Conservation (phyloP, 1,140 invertebrate species). For the Vanessa atalanta region DNA sequence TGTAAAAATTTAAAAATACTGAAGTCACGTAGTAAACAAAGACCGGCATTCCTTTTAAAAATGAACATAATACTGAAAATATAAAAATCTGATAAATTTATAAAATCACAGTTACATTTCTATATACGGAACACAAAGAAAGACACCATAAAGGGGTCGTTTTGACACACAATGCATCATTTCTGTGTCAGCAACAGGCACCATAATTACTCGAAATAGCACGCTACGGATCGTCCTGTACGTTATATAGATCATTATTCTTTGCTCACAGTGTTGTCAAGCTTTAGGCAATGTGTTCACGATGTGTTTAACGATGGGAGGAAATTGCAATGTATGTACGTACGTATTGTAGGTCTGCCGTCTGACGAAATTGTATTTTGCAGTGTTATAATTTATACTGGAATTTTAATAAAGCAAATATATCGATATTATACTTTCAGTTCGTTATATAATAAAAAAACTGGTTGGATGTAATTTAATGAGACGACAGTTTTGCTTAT, state of each 20-base stretch:
- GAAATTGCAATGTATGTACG: neutral
- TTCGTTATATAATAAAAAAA: too few relatives aligned
- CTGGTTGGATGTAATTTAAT: too few relatives aligned
- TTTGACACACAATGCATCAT: conserved; percentile 27
- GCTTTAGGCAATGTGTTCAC: neutral
- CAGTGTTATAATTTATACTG: too few relatives aligned
- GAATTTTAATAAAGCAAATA: too few relatives aligned
- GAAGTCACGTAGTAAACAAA: too few relatives aligned
- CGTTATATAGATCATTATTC: conserved; percentile 17
- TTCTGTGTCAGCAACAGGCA: conserved; percentile 13
- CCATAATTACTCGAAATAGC: conserved; percentile 24
- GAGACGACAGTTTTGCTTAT: too few relatives aligned
- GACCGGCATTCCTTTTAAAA: too few relatives aligned
- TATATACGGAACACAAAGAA: conserved; percentile 3
- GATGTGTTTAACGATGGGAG: neutral
- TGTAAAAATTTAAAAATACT: too few relatives aligned
- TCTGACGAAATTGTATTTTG: neutral
- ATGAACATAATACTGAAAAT: neutral
- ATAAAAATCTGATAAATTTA: conserved; percentile 3
- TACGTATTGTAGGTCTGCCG: neutral
- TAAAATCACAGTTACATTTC: neutral
- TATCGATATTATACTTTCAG: too few relatives aligned
- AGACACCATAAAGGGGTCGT: conserved; percentile 15
- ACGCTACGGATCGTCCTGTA: neutral
- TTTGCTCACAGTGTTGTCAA: neutral